A percentile compares a stretch with the other conserved stretches of the same genome.
These are phyloP conservation scores for Delichon dasypus DNA, from an alignment of 2,797 vertebrate species.

Conservation along the genomic window DNA sequence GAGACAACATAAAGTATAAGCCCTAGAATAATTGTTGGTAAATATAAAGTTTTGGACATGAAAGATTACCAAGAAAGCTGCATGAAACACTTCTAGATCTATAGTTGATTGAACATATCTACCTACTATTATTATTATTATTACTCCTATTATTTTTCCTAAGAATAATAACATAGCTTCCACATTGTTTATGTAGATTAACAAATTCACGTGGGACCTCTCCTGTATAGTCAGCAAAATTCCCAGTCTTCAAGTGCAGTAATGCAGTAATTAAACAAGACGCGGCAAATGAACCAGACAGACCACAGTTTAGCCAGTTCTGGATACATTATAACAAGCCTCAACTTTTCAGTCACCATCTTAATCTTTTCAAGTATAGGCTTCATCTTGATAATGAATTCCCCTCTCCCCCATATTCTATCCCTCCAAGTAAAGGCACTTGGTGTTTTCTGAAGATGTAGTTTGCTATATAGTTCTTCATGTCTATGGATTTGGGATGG, in stretches of 20 bases:
- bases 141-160: neutral
- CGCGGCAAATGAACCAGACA: neutral
- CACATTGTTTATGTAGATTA: neutral
- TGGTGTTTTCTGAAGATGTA: neutral
- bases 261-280: neutral
- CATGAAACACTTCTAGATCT: neutral
- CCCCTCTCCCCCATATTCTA: neutral
- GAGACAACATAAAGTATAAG: constrained; percentile 22
- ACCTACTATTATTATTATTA: neutral
- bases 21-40: constrained; percentile 33
- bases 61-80: constrained; percentile 46
- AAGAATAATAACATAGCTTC: neutral
- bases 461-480: neutral
- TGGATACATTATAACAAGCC: neutral
- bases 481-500: neutral
- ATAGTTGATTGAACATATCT: neutral
- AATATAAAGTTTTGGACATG: constrained; percentile 35
- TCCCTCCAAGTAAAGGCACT: neutral
- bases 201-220: neutral
- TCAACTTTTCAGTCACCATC: neutral
- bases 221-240: neutral
- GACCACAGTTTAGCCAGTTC: neutral
- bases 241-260: neutral
- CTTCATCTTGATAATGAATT: neutral
- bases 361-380: neutral